A percentile compares a stretch with the other conserved stretches of the same genome.
These are phyloP conservation scores for Latrodectus hesperus DNA, from an alignment of 2,888 invertebrate species.

Conservation along the genomic window DNA sequence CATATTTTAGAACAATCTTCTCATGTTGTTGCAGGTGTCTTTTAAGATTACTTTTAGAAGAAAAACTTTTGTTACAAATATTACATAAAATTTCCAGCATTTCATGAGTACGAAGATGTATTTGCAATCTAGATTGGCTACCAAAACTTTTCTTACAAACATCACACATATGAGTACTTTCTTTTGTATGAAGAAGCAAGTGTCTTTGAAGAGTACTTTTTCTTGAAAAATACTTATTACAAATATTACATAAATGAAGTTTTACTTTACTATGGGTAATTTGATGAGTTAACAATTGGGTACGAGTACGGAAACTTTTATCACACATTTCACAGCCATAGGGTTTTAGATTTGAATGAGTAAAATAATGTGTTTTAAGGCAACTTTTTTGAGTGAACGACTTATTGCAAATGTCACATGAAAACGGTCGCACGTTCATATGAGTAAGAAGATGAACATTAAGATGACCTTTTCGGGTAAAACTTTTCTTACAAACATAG, in stretches of 20 bases:
- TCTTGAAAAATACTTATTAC: background rate
- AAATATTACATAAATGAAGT: background rate
- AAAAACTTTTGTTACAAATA: no score
- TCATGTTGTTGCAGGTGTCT: no score
- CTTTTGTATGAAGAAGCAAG: background rate
- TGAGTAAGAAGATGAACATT: constrained; percentile 2
- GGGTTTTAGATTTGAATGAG: constrained; percentile 1
- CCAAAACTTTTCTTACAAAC: constrained; percentile 1
- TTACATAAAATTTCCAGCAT: no score
- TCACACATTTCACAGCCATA: constrained; percentile 3
- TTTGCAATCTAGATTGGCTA: no score
- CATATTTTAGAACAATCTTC: no score
- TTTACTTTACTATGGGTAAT: background rate
- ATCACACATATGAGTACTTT: constrained; percentile 5
- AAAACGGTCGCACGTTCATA: background rate
- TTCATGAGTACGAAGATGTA: no score
- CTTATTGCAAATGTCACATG: constrained; percentile 8
- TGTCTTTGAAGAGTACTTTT: constrained; percentile 7
- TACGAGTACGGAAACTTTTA: background rate
- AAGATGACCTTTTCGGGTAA: background rate
- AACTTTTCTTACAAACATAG: background rate
- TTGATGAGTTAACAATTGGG: constrained; percentile 4
- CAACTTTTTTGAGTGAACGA: background rate
- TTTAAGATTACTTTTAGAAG: no score
- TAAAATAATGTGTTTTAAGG: constrained; percentile 13